A percentile compares a stretch with the other conserved stretches of the same genome.
phyloP scores from a whole-genome alignment of 2,888 invertebrate genomes.

The Acleris laterana region DNA sequence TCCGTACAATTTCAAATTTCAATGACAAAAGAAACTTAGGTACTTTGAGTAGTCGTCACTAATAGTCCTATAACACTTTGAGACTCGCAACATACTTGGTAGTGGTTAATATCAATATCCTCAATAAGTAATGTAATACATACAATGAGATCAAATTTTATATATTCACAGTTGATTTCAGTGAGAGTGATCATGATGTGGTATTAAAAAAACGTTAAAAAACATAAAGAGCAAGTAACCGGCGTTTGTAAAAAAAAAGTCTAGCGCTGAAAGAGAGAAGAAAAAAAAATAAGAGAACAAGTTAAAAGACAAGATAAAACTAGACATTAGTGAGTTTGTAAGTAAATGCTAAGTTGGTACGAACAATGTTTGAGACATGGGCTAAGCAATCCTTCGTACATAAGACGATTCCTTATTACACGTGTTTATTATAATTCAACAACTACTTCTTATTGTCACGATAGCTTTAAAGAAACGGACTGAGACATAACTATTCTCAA shows the following conservation, averaged over 20 bases:
- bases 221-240: conserved; percentile 16
- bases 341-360: conserved; percentile 35
- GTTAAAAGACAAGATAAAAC: not conserved
- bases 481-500: not conserved
- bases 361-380: conserved; percentile 9
- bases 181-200: conserved; percentile 56
- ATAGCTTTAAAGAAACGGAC: conserved; percentile 43
- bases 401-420: conserved; percentile 10
- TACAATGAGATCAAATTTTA: conserved; percentile 77
- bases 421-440: conserved; percentile 39
- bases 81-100: conserved; percentile 51
- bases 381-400: conserved; percentile 6
- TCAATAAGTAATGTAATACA: conserved; percentile 75
- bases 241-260: not conserved
- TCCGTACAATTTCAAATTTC: conserved; percentile 43
- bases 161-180: conserved; percentile 64
- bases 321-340: not conserved
- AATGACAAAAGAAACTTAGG: conserved; percentile 43
- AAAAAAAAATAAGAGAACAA: not conserved
- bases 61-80: conserved; percentile 49
- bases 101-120: conserved; percentile 63
- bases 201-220: conserved; percentile 48
- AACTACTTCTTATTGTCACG: conserved; percentile 60
- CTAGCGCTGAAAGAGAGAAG: not conserved
- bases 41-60: conserved; percentile 48